A percentile compares a stretch with the other conserved stretches of the same genome.
Evolutionary conservation across 2,888 invertebrate genomes (phyloP).

Genomic region (Prionchulus punctatus): DNA sequence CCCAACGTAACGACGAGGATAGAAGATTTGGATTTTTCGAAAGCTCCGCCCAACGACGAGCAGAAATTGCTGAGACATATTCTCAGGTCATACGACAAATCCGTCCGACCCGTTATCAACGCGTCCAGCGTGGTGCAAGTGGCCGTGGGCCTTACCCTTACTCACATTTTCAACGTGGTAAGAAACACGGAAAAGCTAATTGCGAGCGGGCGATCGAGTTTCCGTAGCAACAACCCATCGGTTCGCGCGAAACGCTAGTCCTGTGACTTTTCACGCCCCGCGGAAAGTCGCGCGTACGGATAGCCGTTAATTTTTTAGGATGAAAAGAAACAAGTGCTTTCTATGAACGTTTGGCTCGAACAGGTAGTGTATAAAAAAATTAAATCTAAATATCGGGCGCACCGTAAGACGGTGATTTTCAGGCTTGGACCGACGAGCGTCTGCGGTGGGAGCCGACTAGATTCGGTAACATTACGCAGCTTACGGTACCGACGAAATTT

Average conservation of each 20-base stretch:
- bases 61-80: constrained; percentile 34
- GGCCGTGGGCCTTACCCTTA: constrained; percentile 40
- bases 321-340: constrained; percentile 41
- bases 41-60: constrained; percentile 26
- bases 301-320: constrained; percentile 31
- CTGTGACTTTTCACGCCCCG: no score
- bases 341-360: constrained; percentile 42
- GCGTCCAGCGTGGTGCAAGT: constrained; percentile 35
- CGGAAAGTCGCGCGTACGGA: not conserved
- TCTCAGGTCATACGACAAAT: constrained; percentile 35
- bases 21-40: not conserved
- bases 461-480: constrained; percentile 18
- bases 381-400: no score
- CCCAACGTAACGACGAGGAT: no score
- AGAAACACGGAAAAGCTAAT: constrained; percentile 16
- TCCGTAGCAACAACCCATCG: no score
- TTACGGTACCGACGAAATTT: constrained; percentile 18
- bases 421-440: constrained; percentile 21
- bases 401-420: no score
- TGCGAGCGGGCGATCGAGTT: no score
- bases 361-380: constrained; percentile 32
- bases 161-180: constrained; percentile 44
- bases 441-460: constrained; percentile 19
- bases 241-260: no score
- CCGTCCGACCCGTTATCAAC: constrained; percentile 39